These are phyloP conservation scores for Chrysocyon brachyurus DNA, from an alignment of 2,797 vertebrate species.

Conservation along the genomic window DNA sequence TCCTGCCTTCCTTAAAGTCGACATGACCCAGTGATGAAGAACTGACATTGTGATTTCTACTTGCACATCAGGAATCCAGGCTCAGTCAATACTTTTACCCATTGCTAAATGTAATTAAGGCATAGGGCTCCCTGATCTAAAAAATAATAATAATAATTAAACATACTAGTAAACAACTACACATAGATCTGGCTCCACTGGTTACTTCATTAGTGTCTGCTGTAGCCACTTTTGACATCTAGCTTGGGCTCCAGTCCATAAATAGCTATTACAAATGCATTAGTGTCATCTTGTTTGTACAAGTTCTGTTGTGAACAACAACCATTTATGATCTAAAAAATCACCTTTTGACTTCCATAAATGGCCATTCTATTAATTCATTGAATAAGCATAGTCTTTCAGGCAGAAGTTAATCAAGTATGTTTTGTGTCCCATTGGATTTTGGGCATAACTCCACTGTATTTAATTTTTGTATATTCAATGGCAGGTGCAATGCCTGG, in stretches of 20 bases:
- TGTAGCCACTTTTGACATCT: neutral
- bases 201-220: neutral
- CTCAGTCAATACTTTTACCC: neutral
- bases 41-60: constrained; percentile 19
- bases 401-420: neutral
- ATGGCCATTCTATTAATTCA: neutral
- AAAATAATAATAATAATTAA: neutral
- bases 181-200: neutral
- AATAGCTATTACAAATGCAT: neutral
- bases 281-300: neutral
- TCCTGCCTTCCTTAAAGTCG: neutral
- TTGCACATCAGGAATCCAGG: neutral
- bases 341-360: neutral
- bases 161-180: neutral
- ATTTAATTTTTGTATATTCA: neutral
- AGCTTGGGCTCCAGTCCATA: neutral
- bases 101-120: neutral
- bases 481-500: neutral
- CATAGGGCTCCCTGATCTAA: neutral
- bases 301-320: neutral
- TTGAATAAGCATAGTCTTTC: neutral
- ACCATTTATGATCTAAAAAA: neutral
- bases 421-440: neutral
- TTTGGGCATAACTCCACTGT: neutral
- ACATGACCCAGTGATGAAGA: neutral